Evolutionary conservation across 2,113 vertebrate genomes (phyloP).

Genomic region (Phaethon lepturus): DNA sequence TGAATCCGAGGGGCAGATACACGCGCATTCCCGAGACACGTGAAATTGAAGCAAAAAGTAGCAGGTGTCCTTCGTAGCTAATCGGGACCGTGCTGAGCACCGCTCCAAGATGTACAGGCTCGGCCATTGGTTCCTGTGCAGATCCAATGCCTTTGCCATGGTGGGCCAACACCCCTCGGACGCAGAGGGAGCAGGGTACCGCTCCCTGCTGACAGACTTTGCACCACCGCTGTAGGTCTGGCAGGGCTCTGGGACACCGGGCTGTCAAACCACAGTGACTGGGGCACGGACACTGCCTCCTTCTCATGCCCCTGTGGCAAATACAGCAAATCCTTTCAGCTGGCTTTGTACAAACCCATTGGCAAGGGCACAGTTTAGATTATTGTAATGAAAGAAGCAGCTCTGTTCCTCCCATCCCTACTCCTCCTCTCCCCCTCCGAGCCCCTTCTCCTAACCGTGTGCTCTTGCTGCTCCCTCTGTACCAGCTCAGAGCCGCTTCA

Average conservation of each 20-base stretch:
- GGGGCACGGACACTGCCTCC: fast-evolving
- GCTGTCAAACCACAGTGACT: neutral
- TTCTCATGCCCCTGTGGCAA: neutral
- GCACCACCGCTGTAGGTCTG: fast-evolving
- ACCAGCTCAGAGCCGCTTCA: neutral
- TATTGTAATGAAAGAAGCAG: neutral
- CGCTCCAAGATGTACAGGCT: fast-evolving
- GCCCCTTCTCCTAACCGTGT: neutral
- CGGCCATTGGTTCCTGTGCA: fast-evolving
- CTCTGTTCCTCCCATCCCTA: neutral
- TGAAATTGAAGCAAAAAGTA: neutral
- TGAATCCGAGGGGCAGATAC: neutral
- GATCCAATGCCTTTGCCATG: fast-evolving
- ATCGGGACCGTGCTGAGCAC: neutral
- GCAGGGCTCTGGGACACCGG: fast-evolving
- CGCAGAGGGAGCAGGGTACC: neutral
- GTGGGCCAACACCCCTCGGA: neutral
- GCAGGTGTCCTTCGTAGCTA: fast-evolving
- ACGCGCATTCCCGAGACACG: fast-evolving
- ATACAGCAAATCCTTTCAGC: neutral
- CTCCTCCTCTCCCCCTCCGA: neutral
- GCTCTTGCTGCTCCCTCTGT: neutral
- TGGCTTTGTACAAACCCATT: neutral
- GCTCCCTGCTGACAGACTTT: fast-evolving
- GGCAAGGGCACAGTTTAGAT: neutral